phyloP scores from a whole-genome alignment of 2,888 invertebrate genomes.

The Pammene fasciana region DNA sequence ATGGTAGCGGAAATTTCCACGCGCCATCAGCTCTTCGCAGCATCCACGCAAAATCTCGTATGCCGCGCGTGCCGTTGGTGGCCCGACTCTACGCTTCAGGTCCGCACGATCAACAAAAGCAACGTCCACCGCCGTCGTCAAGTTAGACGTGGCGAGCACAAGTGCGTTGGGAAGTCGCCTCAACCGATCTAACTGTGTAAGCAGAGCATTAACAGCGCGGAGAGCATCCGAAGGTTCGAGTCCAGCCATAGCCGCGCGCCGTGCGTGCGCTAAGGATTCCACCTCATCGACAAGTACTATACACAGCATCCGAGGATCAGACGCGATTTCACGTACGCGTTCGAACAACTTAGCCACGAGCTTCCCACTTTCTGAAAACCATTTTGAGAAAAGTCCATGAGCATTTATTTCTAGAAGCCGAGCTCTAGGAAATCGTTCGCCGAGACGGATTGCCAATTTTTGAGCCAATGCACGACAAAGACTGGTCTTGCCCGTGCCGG shows the following conservation, averaged over 20 bases:
- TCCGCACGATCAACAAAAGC: conserved; percentile 99
- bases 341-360: conserved; percentile 96
- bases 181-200: conserved; percentile 96
- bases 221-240: conserved; percentile 98
- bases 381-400: conserved; percentile 98
- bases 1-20: no score
- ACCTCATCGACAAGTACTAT: conserved; percentile 98
- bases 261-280: conserved; percentile 95
- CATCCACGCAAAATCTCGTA: conserved; percentile 93
- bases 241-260: conserved; percentile 87
- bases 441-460: conserved; percentile 90
- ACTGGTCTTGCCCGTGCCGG: conserved; percentile 98
- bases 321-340: conserved; percentile 91
- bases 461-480: conserved; percentile 97
- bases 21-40: conserved; percentile 90
- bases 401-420: conserved; percentile 97
- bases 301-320: conserved; percentile 90
- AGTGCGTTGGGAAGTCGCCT: conserved; percentile 94
- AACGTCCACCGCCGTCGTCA: conserved; percentile 95
- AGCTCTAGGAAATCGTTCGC: conserved; percentile 78
- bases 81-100: conserved; percentile 94
- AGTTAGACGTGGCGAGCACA: conserved; percentile 97
- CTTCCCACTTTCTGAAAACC: conserved; percentile 99
- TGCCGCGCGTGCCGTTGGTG: conserved; percentile 90
- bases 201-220: conserved; percentile 97